These are phyloP conservation scores for Thumatha senex DNA, from an alignment of 2,888 invertebrate genomes.

Conservation along the genomic window DNA sequence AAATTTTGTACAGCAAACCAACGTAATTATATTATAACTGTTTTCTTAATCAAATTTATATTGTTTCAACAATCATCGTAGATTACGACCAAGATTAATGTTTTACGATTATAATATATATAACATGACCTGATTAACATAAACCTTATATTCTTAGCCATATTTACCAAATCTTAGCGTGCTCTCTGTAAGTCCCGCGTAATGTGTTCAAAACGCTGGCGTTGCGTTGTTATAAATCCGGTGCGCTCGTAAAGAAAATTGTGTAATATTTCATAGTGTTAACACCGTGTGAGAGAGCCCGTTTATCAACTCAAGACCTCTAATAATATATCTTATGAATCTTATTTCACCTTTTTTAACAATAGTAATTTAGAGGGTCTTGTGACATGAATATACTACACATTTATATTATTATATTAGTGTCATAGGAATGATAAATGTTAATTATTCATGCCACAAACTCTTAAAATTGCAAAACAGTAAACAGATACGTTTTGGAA, in stretches of 20 bases:
- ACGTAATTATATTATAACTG: conserved; percentile 16
- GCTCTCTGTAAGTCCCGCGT: conserved; percentile 31
- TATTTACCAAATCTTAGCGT: conserved; percentile 21
- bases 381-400: neutral
- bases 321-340: conserved; percentile 59
- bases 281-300: conserved; percentile 64
- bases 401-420: no score
- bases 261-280: conserved; percentile 75
- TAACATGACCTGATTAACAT: conserved; percentile 27
- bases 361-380: neutral
- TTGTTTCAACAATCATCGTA: conserved; percentile 15
- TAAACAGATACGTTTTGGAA: no score
- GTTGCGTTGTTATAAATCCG: conserved; percentile 66
- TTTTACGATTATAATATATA: conserved; percentile 29
- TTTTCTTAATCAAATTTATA: conserved; percentile 17
- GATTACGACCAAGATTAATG: conserved; percentile 24
- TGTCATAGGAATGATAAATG: no score
- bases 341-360: conserved; percentile 39
- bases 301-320: conserved; percentile 71
- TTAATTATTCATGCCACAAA: no score
- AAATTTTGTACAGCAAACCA: neutral
- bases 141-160: conserved; percentile 24
- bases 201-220: conserved; percentile 53
- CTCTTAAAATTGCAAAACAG: no score
- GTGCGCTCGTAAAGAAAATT: conserved; percentile 76